Base-by-base conservation (phyloP, 64 coral and sea anemone genomes). In the Acropora yongei region DNA sequence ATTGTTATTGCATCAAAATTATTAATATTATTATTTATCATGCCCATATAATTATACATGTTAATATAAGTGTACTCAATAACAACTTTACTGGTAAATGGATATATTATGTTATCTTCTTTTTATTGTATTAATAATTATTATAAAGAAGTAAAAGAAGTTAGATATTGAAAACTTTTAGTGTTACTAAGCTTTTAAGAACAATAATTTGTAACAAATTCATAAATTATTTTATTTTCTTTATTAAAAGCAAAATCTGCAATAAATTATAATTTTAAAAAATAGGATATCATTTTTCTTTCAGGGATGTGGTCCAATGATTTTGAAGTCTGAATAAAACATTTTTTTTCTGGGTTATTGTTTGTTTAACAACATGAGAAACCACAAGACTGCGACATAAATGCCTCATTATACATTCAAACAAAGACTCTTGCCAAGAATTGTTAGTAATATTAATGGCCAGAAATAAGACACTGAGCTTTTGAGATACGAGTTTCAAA, bases 381-480 rank as follows among this genome's bases (percentile, higher is more conserved):
- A 85, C 82, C 82, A 85, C 82, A 85, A 85, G 45, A 48, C 57
- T 19, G 58, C 11, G 68, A 47, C 41, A 84, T 5, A 9, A 77
- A 83, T 72, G 7, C 44, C 46, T 65, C 17, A 72, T 91, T 84
- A 91, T 84, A 8, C 85, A 91, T 91, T 40, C 90, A 91, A 91
- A 85, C 89, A 91, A 60, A 66, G 57, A 74, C 72, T 14, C n/a
- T 6, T 75, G 49, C 71, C 71, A 84, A 58, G 74, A 76, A 17
- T 17, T 76, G 45, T 18, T 63, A 63, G 10, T 85, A 69, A 30
- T 30, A 30, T 30, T 30, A 30, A 69, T 68, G 63, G 17, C 6
- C 30, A 9, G 63, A 63, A 82, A 82, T 82, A 63, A 60, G 16
- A 68, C 30, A n/a, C 13, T 17, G 1, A 5, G 51, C 1, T 55